Base-by-base conservation (phyloP, 2,113 vertebrate species). In the Stictonetta naevosa region DNA sequence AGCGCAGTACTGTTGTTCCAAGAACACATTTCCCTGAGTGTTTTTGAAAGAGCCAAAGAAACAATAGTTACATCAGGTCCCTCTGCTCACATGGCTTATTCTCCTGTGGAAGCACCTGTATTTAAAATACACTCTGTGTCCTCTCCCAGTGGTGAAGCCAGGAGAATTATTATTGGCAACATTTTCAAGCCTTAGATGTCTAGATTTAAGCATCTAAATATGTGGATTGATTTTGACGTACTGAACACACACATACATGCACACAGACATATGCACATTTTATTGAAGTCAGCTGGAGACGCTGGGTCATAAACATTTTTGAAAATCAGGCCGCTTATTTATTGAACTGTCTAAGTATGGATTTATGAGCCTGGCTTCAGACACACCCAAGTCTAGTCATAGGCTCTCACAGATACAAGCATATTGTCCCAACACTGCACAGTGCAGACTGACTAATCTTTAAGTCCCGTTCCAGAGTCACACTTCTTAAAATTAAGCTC, bases 181-280 rank as follows among this genome's bases (percentile, higher is more conserved):
- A 44, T 83, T 90, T 83, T 90, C 52, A 78, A 86, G 73, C 6
- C 83, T 86, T 92, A 83, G 46, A 60, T 94, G 60, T 55, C 87
- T 93, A 77, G 60, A 67, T 86, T 95, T 95, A 92, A 94, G 76
- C 73, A 92, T 71, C 90, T 81, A 84, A 95, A 74, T 95, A 94
- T 52, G 83, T 75, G 66, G 8, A 34, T 88, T 94, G 46, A 75
- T 88, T 94, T 93, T 86, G 34, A 94, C 90, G 68, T 64, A 36
- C 84, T 91, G 72, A 81, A 89, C 26, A 14, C 0, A 0, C 69
- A 63, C 50, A 56, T 40, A 69, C 23, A 52, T 52, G 36, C 78
- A 87, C 38, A 75, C 44, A 81, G 46, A 48, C 20, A 56, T 29
- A 75, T 17, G 67, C 58, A 73, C 5, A 6, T 75, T 93, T 96